Percentiles rank a stretch among this genome's conserved stretches.
phyloP scores from a whole-genome alignment of 2,888 invertebrate species.

The Epirrita christyi region DNA sequence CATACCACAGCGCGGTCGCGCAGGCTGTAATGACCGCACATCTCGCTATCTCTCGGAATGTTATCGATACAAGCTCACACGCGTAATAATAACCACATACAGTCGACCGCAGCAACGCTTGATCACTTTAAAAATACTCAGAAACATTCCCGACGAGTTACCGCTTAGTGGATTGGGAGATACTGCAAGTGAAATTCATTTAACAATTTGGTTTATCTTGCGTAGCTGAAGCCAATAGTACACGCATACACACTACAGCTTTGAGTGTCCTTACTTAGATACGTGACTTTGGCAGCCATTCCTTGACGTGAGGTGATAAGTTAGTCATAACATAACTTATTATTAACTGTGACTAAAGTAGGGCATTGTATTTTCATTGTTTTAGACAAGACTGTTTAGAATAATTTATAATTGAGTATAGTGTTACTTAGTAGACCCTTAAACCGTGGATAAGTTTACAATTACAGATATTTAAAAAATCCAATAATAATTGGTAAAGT shows the following conservation, averaged over 20 bases:
- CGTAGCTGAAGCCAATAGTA: not conserved
- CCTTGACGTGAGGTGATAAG: conserved; percentile 15
- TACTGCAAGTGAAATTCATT: too few relatives aligned
- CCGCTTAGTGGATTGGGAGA: too few relatives aligned
- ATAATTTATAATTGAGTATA: not conserved
- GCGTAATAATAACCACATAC: not conserved
- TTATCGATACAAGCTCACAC: conserved; percentile 39
- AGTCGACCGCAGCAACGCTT: not conserved
- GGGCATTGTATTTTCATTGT: not conserved
- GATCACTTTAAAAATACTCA: not conserved
- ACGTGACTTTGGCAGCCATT: conserved; percentile 18
- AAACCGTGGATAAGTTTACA: too few relatives aligned
- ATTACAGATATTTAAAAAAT: too few relatives aligned
- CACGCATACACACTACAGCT: not conserved
- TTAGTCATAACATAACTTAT: not conserved
- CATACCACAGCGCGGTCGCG: conserved; percentile 25
- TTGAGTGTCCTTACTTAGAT: not conserved
- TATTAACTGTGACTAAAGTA: not conserved
- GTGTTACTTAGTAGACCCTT: too few relatives aligned
- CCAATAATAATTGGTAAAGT: too few relatives aligned
- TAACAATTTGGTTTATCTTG: not conserved
- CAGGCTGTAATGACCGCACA: conserved; percentile 47
- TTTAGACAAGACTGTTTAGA: not conserved
- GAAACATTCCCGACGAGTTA: too few relatives aligned
- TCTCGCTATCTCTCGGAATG: conserved; percentile 52